Base-by-base conservation (phyloP, 1,140 invertebrate genomes). In the Musca vetustissima region DNA sequence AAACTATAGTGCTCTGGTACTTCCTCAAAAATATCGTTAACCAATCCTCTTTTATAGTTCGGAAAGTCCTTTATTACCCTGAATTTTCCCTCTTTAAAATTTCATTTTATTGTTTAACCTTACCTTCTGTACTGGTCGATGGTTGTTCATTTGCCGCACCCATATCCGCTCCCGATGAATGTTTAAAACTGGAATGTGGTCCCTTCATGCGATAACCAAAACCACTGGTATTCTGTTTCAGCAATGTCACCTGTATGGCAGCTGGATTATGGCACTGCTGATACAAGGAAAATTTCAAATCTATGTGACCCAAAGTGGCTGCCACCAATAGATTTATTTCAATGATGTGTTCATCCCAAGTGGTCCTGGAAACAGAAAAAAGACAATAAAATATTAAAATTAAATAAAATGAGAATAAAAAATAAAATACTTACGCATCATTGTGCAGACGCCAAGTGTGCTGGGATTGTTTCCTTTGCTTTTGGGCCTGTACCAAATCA, bases 321-420 rank as follows among this genome's bases (percentile, higher is more conserved):
- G 89, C 86, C 47, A 89, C 89, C 0, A 93, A 93, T 69, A 97
- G 82, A 6, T 93, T 93, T 0, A 97, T 84, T 82, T 97, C 94
- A 79, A 97, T 91, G 15, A 96, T 87, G 75, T 97, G 94, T 75
- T 96, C 95, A 76, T 96, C 93, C 92, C 93, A 96, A 1, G 93
- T 94, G 11, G 89, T 86, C 61, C 88, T 90, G 36, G 11, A 43
- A 72, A n/a, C n/a, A 22, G 83, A 76, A 74, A 69, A 69, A 53
- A 47, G 66, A 71, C 67, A 24, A 78, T 47, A 64, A 67, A 70
- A 61, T 47, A 69, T 52, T 47, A n/a, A n/a, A n/a, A n/a, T n/a
- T n/a, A n/a, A n/a, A n/a, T n/a, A n/a, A n/a, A n/a, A n/a, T n/a
- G n/a, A n/a, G n/a, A n/a, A n/a, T n/a, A n/a, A n/a, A 68, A 57